Evolutionary conservation across 2,113 vertebrate species (phyloP).

Genomic region (Epinephelus cyanopodus): DNA sequence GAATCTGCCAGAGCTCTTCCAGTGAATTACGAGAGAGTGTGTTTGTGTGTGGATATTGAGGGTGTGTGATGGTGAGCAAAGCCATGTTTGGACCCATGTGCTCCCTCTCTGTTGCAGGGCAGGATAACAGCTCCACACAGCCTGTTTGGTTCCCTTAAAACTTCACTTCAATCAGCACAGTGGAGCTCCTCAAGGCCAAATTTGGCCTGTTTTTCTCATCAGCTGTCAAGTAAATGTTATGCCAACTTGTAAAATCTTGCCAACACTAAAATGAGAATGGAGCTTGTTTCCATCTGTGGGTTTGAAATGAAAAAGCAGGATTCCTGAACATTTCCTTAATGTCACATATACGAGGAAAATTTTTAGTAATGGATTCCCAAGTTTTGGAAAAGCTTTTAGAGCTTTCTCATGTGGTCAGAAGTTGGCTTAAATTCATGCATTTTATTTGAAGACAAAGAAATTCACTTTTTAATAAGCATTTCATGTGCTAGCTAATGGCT

Average conservation of each 20-base stretch:
- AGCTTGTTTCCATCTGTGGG: slow-evolving; percentile 20
- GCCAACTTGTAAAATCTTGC: slow-evolving; percentile 20
- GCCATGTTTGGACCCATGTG: slow-evolving; percentile 5
- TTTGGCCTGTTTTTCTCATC: slow-evolving; percentile 23
- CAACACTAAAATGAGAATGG: neutral
- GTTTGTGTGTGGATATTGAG: slow-evolving; percentile 9
- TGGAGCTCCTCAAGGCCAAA: neutral
- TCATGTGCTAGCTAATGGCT: neutral
- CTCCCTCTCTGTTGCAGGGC: neutral
- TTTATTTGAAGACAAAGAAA: slow-evolving; percentile 16
- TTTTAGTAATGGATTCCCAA: slow-evolving; percentile 29
- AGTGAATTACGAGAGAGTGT: neutral
- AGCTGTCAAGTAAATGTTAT: neutral
- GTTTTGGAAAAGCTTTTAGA: slow-evolving; percentile 11
- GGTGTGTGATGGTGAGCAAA: neutral
- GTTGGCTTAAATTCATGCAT: neutral
- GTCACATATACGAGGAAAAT: slow-evolving; percentile 3
- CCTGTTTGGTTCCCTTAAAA: neutral
- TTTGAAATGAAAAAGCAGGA: neutral
- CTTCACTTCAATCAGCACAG: neutral
- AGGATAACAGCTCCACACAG: neutral
- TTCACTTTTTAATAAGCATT: neutral
- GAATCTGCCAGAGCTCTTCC: neutral
- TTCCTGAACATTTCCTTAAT: slow-evolving; percentile 15
- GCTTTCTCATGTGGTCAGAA: neutral